These are phyloP conservation scores for Halcyon smyrnensis DNA, from an alignment of 2,797 vertebrate species.

Conservation along the genomic window DNA sequence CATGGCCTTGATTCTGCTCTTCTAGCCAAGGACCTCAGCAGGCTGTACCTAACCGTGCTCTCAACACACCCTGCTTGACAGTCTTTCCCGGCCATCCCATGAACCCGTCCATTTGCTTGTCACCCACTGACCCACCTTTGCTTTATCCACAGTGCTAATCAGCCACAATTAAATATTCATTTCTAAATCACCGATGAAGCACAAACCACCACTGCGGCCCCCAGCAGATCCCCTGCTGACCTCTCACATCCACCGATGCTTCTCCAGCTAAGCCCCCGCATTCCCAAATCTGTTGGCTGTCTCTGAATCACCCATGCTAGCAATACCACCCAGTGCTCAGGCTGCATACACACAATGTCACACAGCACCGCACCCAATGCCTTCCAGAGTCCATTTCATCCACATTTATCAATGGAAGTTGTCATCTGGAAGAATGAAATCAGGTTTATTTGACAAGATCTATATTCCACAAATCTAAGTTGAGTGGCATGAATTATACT, in stretches of 20 bases:
- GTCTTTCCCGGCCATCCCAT: not conserved
- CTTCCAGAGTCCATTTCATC: slow-evolving; percentile 33
- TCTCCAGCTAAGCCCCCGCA: not conserved
- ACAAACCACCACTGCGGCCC: not conserved
- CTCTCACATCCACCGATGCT: not conserved
- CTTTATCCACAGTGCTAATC: accelerated
- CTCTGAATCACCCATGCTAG: not conserved
- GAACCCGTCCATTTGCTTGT: not conserved
- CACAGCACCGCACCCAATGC: accelerated
- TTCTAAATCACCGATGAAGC: not conserved
- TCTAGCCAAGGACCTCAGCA: not conserved
- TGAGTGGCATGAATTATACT: slow-evolving; percentile 27
- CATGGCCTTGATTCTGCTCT: accelerated
- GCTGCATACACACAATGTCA: not conserved
- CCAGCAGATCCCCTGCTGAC: not conserved
- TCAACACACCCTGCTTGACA: not conserved
- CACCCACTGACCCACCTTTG: accelerated
- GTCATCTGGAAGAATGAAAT: slow-evolving; percentile 52
- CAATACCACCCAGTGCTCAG: accelerated
- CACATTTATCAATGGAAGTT: slow-evolving; percentile 54
- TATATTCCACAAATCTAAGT: slow-evolving; percentile 50
- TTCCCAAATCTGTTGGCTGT: not conserved
- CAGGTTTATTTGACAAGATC: slow-evolving; percentile 63
- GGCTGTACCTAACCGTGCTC: not conserved
- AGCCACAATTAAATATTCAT: accelerated